Evolutionary conservation across 2,113 vertebrate genomes (phyloP), one percentile per base, ranked within the genome.

Genomic region (Turdus rufiventris): DNA sequence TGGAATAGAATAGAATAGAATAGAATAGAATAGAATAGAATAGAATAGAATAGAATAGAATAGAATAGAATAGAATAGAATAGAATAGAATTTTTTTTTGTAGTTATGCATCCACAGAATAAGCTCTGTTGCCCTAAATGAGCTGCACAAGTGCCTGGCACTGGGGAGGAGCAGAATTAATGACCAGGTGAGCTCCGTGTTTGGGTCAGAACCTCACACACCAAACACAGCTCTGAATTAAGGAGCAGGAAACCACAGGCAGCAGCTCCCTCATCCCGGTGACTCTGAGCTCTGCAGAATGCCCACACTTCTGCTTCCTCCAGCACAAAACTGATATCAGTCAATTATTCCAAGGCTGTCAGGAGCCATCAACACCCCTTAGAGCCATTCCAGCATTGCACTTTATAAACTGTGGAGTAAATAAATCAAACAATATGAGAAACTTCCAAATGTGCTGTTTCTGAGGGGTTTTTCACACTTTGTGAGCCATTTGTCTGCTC

Each of bases 401-500:
- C 36, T 28, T 21, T 24, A 67, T 45, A 89, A 94, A 75, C 94
- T 78, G 89, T 5, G 12, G 66, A 82, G 89, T 70, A 89, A 94
- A 95, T 89, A 91, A 85, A 95, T 89, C 89, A 88, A 85, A 94
- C 93, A 94, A 96, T 91, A 89, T 13, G 58, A 85, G 70, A 72
- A 88, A 73, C 89, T 90, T 82, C 88, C 50, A 73, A 91, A 90
- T 45, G 63, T 60, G 82, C 38, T 50, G 4, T 42, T 91, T 82
- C 67, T 11, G 65, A 74, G 81, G 56, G 20, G 0, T 3, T 63
- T 86, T 91, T 93, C 93, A 62, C 89, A 73, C 89, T 70, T 53
- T 56, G 78, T 16, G 73, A 92, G 82, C 93, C 93, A 95, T 88
- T 97, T 96, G 74, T 83, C 89, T 97, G 93, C 85, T 89, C 75